Conservation (phyloP, 1,140 invertebrate genomes). For the Homarus americanus region DNA sequence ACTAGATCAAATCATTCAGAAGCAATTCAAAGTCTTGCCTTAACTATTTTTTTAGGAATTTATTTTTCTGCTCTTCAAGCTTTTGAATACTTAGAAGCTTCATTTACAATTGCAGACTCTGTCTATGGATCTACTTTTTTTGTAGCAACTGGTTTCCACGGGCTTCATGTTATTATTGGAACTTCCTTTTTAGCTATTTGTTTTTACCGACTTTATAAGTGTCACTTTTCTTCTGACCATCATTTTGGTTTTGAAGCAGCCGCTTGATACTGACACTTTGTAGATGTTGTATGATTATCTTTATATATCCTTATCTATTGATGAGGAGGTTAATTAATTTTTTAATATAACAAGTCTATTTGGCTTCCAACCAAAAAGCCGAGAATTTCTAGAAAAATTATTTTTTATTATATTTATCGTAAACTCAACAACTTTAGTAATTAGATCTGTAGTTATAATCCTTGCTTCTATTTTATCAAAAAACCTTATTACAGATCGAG, state of each 20-base stretch:
- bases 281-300: too few relatives aligned
- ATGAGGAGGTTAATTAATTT: constrained; percentile 81
- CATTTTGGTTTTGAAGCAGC: constrained; percentile 85
- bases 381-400: constrained; percentile 79
- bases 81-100: too few relatives aligned
- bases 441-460: neutral
- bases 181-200: too few relatives aligned
- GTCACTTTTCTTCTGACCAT: too few relatives aligned
- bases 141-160: too few relatives aligned
- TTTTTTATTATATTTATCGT: constrained; percentile 77
- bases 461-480: neutral
- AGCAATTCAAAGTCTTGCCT: constrained; percentile 78
- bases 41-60: constrained; percentile 81
- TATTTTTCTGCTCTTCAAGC: too few relatives aligned
- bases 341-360: constrained; percentile 84
- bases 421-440: neutral
- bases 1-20: constrained; percentile 80
- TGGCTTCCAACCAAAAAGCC: constrained; percentile 85
- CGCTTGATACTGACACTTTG: constrained; percentile 87
- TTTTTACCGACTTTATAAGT: too few relatives aligned
- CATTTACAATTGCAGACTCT: constrained; percentile 82
- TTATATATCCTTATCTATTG: too few relatives aligned
- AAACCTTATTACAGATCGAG: neutral
- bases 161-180: constrained; percentile 85
- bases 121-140: constrained; percentile 84